These are phyloP conservation scores for Heliconius eleuchia DNA, from an alignment of 1,140 invertebrate genomes.

Conservation along the genomic window DNA sequence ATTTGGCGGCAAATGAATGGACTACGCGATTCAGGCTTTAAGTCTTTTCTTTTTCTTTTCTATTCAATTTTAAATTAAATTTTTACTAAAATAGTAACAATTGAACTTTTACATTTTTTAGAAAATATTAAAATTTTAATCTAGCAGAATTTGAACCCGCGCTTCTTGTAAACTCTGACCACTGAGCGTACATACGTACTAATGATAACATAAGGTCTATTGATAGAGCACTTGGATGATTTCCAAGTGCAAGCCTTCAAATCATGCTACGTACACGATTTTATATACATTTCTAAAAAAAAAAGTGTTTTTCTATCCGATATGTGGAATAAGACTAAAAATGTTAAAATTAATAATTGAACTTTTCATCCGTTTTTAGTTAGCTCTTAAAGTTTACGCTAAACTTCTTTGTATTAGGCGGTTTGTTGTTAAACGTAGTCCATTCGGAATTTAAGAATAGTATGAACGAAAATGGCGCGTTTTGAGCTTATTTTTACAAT, in stretches of 20 bases:
- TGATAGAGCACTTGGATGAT: no score
- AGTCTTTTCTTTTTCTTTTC: not conserved
- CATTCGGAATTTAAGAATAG: not conserved
- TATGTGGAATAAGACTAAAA: no score
- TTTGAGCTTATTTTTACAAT: conserved; percentile 33
- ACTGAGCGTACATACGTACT: no score
- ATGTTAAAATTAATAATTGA: not conserved
- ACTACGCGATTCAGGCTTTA: not conserved
- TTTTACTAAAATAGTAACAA: not conserved
- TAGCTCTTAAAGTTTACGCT: not conserved
- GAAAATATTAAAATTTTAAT: no score
- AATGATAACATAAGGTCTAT: no score
- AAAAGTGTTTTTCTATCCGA: no score
- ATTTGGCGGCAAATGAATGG: conserved; percentile 15
- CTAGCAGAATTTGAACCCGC: no score
- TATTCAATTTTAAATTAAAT: not conserved
- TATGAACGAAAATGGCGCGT: not conserved
- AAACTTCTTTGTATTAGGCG: not conserved
- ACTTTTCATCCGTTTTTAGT: not conserved
- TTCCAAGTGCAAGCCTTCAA: no score
- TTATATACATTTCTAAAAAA: no score
- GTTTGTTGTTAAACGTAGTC: not conserved
- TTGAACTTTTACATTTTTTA: not conserved
- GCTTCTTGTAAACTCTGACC: no score
- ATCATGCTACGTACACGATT: no score